Evolutionary conservation across 2,113 vertebrate genomes (phyloP).

Genomic region (Dipodomys merriami): DNA sequence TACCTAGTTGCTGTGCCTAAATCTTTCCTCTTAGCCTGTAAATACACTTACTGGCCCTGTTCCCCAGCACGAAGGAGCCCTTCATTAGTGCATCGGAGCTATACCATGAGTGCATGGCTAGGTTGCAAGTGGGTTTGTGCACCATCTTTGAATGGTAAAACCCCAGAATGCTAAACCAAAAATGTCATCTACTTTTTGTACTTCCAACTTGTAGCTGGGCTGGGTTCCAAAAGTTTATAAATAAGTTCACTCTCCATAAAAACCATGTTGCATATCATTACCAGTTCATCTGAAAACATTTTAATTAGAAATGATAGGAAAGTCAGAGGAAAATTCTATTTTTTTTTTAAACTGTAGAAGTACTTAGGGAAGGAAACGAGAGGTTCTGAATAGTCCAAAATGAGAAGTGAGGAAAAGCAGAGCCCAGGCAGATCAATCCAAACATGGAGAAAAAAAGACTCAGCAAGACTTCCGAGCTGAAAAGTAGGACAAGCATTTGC

Average conservation of each 20-base stretch:
- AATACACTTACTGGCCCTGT: constrained; percentile 11
- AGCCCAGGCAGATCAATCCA: not conserved
- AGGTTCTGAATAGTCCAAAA: not conserved
- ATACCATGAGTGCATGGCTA: not conserved
- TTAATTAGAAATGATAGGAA: constrained; percentile 11
- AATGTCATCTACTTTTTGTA: not conserved
- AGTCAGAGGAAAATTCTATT: constrained; percentile 11
- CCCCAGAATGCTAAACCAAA: constrained; percentile 35
- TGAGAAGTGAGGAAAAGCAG: not conserved
- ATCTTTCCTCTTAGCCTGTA: constrained; percentile 40
- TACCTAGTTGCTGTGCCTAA: not conserved
- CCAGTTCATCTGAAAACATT: not conserved
- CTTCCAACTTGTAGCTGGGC: not conserved
- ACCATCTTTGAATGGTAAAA: not conserved
- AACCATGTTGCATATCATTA: not conserved
- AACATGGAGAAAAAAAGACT: not conserved
- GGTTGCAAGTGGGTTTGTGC: not conserved
- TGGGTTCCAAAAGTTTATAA: constrained; percentile 23
- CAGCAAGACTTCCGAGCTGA: not conserved
- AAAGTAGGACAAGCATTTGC: not conserved
- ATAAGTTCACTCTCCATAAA: not conserved
- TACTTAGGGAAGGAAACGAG: not conserved
- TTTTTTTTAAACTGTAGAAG: not conserved
- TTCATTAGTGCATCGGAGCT: not conserved
- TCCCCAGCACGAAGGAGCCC: not conserved